A percentile compares a stretch with the other conserved stretches of the same genome.
Evolutionary conservation across 1,140 invertebrate species (phyloP).

Genomic region (Drosophila nasuta): DNA sequence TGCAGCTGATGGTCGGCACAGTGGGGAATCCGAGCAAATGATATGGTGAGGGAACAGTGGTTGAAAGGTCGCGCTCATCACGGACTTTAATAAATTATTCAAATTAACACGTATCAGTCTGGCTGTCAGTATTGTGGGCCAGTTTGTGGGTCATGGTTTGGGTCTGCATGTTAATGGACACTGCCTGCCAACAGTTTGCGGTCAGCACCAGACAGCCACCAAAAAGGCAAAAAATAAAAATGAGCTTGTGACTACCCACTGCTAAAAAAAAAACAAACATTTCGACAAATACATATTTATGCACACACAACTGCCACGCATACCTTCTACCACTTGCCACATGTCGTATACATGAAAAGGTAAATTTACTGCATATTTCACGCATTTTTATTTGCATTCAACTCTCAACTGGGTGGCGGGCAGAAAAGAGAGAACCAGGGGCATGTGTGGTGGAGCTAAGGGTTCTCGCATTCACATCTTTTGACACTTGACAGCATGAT

Average conservation of each 20-base stretch:
- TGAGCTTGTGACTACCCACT: slow-evolving; percentile 7
- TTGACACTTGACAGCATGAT: slow-evolving; percentile 81
- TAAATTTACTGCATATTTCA: slow-evolving; percentile 75
- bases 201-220: slow-evolving; percentile 60
- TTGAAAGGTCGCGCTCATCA: slow-evolving; percentile 79
- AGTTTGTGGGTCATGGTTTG: slow-evolving; percentile 33
- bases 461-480: slow-evolving; percentile 55
- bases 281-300: slow-evolving; percentile 22
- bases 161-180: slow-evolving; percentile 46
- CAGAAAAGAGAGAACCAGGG: no score
- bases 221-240: slow-evolving; percentile 20
- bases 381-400: slow-evolving; percentile 75
- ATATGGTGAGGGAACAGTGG: slow-evolving; percentile 36
- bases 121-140: slow-evolving; percentile 16
- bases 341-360: slow-evolving; percentile 47
- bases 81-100: slow-evolving; percentile 81
- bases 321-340: slow-evolving; percentile 16
- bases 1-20: background rate
- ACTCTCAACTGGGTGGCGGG: slow-evolving; percentile 15
- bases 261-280: slow-evolving; percentile 43
- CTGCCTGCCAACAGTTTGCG: slow-evolving; percentile 74
- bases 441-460: background rate
- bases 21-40: slow-evolving; percentile 13
- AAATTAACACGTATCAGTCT: slow-evolving; percentile 77
- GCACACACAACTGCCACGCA: slow-evolving; percentile 6